These are phyloP conservation scores for Crypturellus undulatus DNA, from an alignment of 2,113 vertebrate species.

Conservation along the genomic window DNA sequence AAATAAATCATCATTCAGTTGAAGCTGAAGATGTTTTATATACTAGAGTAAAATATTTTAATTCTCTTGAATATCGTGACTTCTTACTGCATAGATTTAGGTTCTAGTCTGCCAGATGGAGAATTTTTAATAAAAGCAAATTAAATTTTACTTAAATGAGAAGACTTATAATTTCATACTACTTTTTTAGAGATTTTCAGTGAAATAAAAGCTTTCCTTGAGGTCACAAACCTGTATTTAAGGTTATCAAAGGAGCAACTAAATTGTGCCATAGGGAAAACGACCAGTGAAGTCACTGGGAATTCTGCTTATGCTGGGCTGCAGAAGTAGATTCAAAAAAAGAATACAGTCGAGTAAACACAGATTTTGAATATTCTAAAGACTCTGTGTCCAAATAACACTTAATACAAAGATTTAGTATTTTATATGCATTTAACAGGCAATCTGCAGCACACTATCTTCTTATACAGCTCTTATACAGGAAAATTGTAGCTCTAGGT, in stretches of 20 bases:
- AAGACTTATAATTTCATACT: background rate
- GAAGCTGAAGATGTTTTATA: background rate
- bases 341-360: background rate
- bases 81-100: background rate
- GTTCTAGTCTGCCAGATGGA: background rate
- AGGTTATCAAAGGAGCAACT: background rate
- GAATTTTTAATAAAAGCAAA: background rate
- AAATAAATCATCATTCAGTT: background rate
- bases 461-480: background rate
- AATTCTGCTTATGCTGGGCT: background rate
- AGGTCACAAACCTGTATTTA: background rate
- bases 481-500: background rate
- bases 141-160: background rate
- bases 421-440: background rate
- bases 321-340: background rate
- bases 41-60: background rate
- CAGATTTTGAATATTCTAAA: background rate
- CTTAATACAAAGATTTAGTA: background rate
- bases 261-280: rapidly evolving
- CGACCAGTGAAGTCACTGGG: background rate
- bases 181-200: background rate
- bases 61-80: background rate
- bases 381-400: background rate
- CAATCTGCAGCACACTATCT: background rate
- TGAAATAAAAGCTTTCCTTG: background rate